Evolutionary conservation across 2,797 vertebrate species (phyloP).

Genomic region (Hypotaenidia okinawae): DNA sequence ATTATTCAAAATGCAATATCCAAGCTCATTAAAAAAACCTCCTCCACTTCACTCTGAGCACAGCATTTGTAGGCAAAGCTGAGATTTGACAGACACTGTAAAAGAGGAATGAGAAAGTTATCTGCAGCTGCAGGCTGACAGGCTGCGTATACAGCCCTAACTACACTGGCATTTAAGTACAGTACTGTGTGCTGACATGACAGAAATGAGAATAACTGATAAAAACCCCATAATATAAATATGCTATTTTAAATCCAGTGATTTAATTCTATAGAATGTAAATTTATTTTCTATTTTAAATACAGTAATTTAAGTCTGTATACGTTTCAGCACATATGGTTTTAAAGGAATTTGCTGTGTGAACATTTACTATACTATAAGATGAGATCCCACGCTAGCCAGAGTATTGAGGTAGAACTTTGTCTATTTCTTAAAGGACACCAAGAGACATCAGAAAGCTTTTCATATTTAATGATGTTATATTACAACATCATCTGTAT

Average conservation of each 20-base stretch:
- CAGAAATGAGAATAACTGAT: background rate
- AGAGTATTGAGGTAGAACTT: background rate
- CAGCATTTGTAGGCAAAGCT: background rate
- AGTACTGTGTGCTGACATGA: background rate
- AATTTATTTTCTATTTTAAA: background rate
- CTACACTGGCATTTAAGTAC: background rate
- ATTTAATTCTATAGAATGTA: background rate
- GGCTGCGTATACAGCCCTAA: background rate
- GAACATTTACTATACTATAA: background rate
- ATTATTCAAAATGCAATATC: background rate
- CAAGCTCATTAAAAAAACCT: background rate
- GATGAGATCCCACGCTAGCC: background rate
- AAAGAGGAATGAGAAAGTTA: background rate
- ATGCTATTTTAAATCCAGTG: background rate
- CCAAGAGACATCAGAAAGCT: background rate
- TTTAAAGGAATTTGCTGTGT: background rate
- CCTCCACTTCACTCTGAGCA: background rate
- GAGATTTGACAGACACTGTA: background rate
- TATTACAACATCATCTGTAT: background rate
- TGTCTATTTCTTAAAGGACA: background rate
- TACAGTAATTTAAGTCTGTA: background rate
- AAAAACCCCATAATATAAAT: background rate
- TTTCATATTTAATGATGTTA: background rate
- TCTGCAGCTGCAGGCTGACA: constrained; percentile 4
- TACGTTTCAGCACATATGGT: background rate